Evolutionary conservation across 1,140 invertebrate species (phyloP), one percentile per base, ranked within the genome.

Genomic region (Plectus sambesii): DNA sequence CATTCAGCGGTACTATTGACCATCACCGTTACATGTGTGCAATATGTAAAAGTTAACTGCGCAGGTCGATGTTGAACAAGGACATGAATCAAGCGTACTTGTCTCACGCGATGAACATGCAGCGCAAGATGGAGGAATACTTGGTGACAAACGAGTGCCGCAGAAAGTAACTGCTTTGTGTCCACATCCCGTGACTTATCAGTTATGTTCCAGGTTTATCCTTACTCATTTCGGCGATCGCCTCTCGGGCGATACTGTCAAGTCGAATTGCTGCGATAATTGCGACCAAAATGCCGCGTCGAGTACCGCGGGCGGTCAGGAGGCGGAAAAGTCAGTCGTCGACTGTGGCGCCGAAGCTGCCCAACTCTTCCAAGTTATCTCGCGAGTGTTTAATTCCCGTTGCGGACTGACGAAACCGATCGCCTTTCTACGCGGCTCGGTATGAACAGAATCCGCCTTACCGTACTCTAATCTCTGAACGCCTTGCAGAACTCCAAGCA

Each of bases 261-360:
- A 61, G 35, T 55, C 63, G 41, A 70, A 74, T 46, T 82, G 81
- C 61, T 82, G 81, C 71, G 81, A 82, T 70, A 81, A 80, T 60
- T 82, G 81, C 64, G 70, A 66, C n/a, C 70, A 68, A 58, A n/a
- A n/a, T n/a, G 77, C 66, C 53, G 54, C 56, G 27, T 37, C 48
- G 42, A 52, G 42, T 51, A n/a, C 40, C 59, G 37, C 52, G 58
- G 40, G 22, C 12, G 39, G 8, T 29, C 23, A 35, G 2, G 33
- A 30, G 9, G 22, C 45, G 20, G 56, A 48, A 20, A 51, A 71
- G 42, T 73, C 73, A 15, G 66, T 61, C 8, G 71, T 72, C 53
- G 75, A 81, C 66, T 75, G 79, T 47, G 70, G 72, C 5, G 66
- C 73, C 29, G 78, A 81, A 63, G 73, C 76, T 8, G 59, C 67